These are phyloP conservation scores for Pluvialis apricaria DNA, from an alignment of 2,113 vertebrate species.

Conservation along the genomic window DNA sequence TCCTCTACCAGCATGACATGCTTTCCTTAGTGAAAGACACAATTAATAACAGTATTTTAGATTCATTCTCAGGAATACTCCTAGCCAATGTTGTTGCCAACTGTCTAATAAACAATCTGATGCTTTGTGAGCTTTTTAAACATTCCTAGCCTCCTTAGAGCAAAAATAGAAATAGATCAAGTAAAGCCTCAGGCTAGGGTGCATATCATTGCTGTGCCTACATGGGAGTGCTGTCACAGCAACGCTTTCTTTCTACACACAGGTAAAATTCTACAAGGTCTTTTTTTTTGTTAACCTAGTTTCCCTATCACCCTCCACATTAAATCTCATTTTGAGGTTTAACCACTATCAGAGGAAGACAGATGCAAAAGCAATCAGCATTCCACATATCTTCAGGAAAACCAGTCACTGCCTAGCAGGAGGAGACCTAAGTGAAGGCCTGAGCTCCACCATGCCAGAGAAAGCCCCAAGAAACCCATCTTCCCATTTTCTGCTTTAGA, in stretches of 20 bases:
- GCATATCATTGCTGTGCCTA: neutral
- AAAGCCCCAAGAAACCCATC: neutral
- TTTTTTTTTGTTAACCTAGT: too few relatives aligned
- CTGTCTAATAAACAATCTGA: neutral
- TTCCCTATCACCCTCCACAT: neutral
- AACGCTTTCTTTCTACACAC: neutral
- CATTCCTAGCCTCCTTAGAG: neutral
- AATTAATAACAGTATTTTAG: neutral
- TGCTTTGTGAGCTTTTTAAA: neutral
- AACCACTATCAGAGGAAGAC: neutral
- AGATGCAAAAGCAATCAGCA: neutral
- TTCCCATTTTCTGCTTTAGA: neutral
- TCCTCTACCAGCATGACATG: neutral
- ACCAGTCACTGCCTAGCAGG: neutral
- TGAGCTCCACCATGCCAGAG: neutral
- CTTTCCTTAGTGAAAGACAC: neutral
- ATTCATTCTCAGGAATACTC: neutral
- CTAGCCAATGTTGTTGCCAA: neutral
- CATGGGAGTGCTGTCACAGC: neutral
- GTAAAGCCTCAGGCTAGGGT: neutral
- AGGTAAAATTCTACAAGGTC: neutral
- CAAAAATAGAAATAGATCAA: neutral
- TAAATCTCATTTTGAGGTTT: neutral
- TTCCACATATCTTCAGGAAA: neutral
- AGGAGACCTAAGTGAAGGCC: neutral